Evolutionary conservation across 2,888 invertebrate species (phyloP).

Genomic region (Tromatobia lineatoria): DNA sequence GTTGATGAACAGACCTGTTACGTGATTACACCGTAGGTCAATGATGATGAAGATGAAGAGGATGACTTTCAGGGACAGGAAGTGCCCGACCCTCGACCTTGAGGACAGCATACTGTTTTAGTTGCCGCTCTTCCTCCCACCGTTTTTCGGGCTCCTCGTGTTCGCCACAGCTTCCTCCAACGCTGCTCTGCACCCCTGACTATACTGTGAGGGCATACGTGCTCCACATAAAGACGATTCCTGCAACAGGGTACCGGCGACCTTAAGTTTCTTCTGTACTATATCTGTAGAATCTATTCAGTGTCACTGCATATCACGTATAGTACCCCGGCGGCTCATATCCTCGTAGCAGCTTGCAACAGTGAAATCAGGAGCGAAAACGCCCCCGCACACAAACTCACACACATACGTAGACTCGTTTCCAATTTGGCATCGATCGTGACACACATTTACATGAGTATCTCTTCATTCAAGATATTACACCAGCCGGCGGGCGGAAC

Average conservation of each 20-base stretch:
- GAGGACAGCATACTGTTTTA: constrained; percentile 8
- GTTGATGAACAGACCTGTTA: constrained; percentile 56
- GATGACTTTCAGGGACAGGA: constrained; percentile 42
- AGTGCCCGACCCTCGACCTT: constrained; percentile 30
- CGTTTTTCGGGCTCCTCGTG: constrained; percentile 26
- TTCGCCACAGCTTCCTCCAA: constrained; percentile 14
- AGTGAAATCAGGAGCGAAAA: constrained; percentile 54
- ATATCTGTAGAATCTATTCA: constrained; percentile 18
- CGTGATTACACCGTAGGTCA: constrained; percentile 53
- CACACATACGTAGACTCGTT: constrained; percentile 35
- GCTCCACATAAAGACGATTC: constrained; percentile 58
- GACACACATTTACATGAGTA: constrained; percentile 64
- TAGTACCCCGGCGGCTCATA: constrained; percentile 31
- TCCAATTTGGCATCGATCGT: constrained; percentile 71
- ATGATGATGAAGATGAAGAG: constrained; percentile 40
- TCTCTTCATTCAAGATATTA: constrained; percentile 50
- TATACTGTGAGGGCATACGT: constrained; percentile 46
- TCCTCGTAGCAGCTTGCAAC: constrained; percentile 57
- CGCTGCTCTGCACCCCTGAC: constrained; percentile 24
- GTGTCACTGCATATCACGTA: constrained; percentile 41
- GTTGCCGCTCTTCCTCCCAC: constrained; percentile 13
- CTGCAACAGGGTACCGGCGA: constrained; percentile 60
- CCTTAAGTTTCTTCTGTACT: constrained; percentile 37
- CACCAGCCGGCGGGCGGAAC: constrained; percentile 49
- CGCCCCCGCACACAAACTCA: constrained; percentile 34